A percentile compares a stretch with the other conserved stretches of the same genome.
Conservation (phyloP, 2,113 vertebrate species). For the Ammodytes marinus region DNA sequence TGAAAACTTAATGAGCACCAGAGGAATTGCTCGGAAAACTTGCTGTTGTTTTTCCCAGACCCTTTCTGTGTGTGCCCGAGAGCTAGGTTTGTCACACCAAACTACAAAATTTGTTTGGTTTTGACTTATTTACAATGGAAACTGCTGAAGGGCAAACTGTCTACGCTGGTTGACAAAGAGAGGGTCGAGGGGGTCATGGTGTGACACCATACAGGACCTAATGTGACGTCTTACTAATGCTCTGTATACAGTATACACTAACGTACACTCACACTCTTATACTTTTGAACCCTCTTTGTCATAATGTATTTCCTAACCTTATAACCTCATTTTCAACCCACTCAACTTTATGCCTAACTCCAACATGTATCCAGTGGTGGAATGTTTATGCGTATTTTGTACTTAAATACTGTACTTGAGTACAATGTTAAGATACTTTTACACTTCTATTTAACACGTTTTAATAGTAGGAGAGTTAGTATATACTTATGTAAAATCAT, state of each 20-base stretch:
- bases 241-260: background rate
- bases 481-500: background rate
- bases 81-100: constrained; percentile 8
- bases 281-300: background rate
- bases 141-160: constrained; percentile 51
- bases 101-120: constrained; percentile 27
- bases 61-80: background rate
- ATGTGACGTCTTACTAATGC: constrained; percentile 40
- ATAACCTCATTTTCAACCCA: background rate
- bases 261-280: background rate
- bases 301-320: background rate
- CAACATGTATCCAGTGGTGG: background rate
- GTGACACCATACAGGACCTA: constrained; percentile 28
- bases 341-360: background rate
- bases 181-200: constrained; percentile 32
- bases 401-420: background rate
- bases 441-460: background rate
- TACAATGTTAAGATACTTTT: background rate
- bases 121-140: constrained; percentile 60
- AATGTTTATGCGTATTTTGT: background rate
- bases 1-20: constrained; percentile 61
- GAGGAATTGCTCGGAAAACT: constrained; percentile 30
- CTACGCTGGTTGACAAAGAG: constrained; percentile 13
- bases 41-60: constrained; percentile 8
- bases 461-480: too few relatives aligned